Evolutionary conservation across 1,140 invertebrate genomes (phyloP).

Genomic region (Papilio dardanus): DNA sequence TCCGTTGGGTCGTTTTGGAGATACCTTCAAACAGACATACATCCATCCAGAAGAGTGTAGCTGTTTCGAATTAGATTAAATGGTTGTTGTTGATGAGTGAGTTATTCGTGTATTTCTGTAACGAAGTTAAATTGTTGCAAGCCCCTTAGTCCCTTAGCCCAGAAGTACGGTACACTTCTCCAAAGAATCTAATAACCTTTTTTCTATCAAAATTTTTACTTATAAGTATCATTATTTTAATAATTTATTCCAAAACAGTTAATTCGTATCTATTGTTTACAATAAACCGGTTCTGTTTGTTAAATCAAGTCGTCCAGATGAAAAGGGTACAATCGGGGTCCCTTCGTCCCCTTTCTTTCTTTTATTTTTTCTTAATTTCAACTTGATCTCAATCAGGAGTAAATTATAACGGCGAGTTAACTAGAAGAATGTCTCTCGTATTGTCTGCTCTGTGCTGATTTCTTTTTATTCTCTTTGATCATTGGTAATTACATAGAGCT

Average conservation of each 20-base stretch:
- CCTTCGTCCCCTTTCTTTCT: constrained; percentile 56
- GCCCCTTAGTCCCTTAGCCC: no score
- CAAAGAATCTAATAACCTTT: no score
- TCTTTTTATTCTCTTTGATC: constrained; percentile 55
- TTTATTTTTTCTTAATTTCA: constrained; percentile 80
- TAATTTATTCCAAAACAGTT: constrained; percentile 37
- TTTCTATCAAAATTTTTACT: no score
- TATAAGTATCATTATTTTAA: not conserved
- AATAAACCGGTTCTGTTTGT: constrained; percentile 66
- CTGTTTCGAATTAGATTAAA: no score
- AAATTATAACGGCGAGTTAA: constrained; percentile 80
- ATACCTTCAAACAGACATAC: no score
- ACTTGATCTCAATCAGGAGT: constrained; percentile 79
- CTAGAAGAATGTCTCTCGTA: constrained; percentile 73
- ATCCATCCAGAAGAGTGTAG: no score
- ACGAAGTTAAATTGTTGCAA: no score
- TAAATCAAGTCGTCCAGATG: constrained; percentile 71
- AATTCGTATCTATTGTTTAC: constrained; percentile 57
- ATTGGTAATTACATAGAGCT: constrained; percentile 65
- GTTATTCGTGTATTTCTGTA: no score
- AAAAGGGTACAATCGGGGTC: constrained; percentile 65
- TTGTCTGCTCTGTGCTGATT: constrained; percentile 64
- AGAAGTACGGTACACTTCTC: no score
- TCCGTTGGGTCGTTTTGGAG: no score
- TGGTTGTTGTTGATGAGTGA: no score